A percentile compares a stretch with the other conserved stretches of the same genome.
Conservation (phyloP, 2,888 invertebrate genomes). For the Lissocephala sabroskyi region DNA sequence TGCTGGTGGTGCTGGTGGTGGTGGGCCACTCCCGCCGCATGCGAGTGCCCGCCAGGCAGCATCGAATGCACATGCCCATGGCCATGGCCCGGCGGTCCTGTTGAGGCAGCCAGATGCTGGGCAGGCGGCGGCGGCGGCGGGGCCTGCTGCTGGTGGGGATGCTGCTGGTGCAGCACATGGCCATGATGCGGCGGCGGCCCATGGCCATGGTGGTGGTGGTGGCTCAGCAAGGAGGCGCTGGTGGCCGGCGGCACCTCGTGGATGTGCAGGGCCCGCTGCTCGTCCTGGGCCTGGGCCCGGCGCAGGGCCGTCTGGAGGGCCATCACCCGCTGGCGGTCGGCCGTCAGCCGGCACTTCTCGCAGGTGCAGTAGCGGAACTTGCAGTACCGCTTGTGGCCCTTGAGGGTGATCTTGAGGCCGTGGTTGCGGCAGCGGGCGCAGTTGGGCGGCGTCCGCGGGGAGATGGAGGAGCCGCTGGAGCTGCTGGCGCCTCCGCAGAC, state of each 20-base stretch:
- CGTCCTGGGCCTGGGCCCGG: slow-evolving; percentile 89
- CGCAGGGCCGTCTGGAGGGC: slow-evolving; percentile 88
- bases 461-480: slow-evolving; percentile 75
- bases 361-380: slow-evolving; percentile 88
- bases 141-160: slow-evolving; percentile 36
- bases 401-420: slow-evolving; percentile 87
- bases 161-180: not conserved
- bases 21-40: slow-evolving; percentile 53
- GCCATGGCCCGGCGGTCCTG: slow-evolving; percentile 31
- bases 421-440: slow-evolving; percentile 95
- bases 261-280: slow-evolving; percentile 75
- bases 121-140: slow-evolving; percentile 19
- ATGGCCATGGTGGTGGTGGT: slow-evolving; percentile 71
- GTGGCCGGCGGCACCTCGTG: slow-evolving; percentile 74
- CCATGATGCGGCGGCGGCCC: slow-evolving; percentile 18
- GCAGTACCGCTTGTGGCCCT: slow-evolving; percentile 95
- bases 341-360: slow-evolving; percentile 88
- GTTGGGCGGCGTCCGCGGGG: slow-evolving; percentile 88
- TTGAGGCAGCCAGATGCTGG: slow-evolving; percentile 20
- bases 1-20: slow-evolving; percentile 34
- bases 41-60: slow-evolving; percentile 21
- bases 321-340: slow-evolving; percentile 91
- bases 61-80: slow-evolving; percentile 30
- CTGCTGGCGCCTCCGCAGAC: slow-evolving; percentile 73
- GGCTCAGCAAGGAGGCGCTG: slow-evolving; percentile 45